Evolutionary conservation across 2,113 vertebrate genomes (phyloP).

Genomic region (Hystrix cristata): DNA sequence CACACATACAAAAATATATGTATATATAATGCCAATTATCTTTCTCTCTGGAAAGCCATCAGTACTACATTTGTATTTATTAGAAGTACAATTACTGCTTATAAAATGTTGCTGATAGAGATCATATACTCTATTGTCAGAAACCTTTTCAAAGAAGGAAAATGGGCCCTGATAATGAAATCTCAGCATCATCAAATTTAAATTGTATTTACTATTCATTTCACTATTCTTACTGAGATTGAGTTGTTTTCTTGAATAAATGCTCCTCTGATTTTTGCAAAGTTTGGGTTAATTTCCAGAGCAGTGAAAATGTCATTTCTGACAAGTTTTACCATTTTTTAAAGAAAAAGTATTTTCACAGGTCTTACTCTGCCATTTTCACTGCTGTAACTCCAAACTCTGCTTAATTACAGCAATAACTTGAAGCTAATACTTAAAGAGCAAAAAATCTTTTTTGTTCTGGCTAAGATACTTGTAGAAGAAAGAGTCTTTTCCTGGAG

Average conservation of each 20-base stretch:
- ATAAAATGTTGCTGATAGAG: background rate
- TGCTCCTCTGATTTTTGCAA: background rate
- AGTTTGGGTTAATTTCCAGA: slow-evolving; percentile 5
- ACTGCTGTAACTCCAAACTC: background rate
- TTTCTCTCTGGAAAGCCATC: background rate
- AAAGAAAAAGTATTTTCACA: background rate
- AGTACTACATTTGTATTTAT: background rate
- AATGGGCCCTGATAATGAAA: background rate
- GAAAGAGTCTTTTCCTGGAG: background rate
- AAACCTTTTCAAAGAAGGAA: background rate
- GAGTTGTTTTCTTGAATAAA: background rate
- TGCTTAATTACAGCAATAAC: background rate
- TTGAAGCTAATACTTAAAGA: background rate
- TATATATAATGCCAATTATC: background rate
- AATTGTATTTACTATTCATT: background rate
- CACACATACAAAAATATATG: background rate
- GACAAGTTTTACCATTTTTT: background rate
- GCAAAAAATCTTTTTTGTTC: background rate
- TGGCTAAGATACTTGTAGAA: background rate
- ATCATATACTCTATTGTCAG: background rate
- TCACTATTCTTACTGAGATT: background rate
- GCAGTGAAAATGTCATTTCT: background rate
- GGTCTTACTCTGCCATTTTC: background rate
- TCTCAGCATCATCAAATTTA: background rate
- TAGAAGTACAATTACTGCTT: background rate